A percentile compares a stretch with the other conserved stretches of the same genome.
phyloP scores from a whole-genome alignment of 2,797 vertebrate genomes.

The Lutjanus argentimaculatus region DNA sequence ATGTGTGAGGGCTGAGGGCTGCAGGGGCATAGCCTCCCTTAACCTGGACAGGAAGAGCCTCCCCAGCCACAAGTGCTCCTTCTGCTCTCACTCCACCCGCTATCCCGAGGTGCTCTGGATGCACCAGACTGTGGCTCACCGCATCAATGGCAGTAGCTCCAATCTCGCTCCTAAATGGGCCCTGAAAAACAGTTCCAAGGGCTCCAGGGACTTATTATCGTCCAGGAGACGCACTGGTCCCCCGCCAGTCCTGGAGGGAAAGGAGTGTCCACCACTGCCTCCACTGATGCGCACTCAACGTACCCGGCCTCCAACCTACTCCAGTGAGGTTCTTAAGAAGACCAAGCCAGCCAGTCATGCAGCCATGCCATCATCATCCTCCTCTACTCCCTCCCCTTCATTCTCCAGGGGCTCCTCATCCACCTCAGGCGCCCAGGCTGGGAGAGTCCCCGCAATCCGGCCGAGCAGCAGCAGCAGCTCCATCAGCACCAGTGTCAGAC shows the following conservation, averaged over 20 bases:
- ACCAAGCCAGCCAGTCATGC: slow-evolving; percentile 51
- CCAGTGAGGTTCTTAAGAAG: slow-evolving; percentile 75
- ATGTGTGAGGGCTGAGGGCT: slow-evolving; percentile 75
- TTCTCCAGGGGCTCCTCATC: slow-evolving; percentile 65
- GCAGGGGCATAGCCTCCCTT: slow-evolving; percentile 68
- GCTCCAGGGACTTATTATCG: slow-evolving; percentile 83
- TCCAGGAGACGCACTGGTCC: slow-evolving; percentile 92
- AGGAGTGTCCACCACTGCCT: slow-evolving; percentile 92
- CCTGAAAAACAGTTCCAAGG: slow-evolving; percentile 86
- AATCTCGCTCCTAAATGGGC: slow-evolving; percentile 91
- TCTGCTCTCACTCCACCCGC: slow-evolving; percentile 92
- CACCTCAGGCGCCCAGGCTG: slow-evolving; percentile 51
- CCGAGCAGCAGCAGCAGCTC: slow-evolving; percentile 71
- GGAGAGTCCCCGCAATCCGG: slow-evolving; percentile 52
- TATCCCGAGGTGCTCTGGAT: slow-evolving; percentile 98
- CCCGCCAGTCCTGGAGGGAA: slow-evolving; percentile 91
- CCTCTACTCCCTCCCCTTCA: slow-evolving; percentile 60
- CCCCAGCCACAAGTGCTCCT: slow-evolving; percentile 91
- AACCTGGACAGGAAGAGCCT: slow-evolving; percentile 84
- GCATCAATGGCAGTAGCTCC: slow-evolving; percentile 92
- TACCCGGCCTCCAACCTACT: slow-evolving; percentile 86
- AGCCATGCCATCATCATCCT: slow-evolving; percentile 61
- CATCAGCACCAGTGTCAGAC: slow-evolving; percentile 80
- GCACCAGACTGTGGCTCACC: slow-evolving; percentile 95
- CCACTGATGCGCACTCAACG: slow-evolving; percentile 83